Conservation (phyloP, 2,797 vertebrate genomes). For the Diglossa cyanea region DNA sequence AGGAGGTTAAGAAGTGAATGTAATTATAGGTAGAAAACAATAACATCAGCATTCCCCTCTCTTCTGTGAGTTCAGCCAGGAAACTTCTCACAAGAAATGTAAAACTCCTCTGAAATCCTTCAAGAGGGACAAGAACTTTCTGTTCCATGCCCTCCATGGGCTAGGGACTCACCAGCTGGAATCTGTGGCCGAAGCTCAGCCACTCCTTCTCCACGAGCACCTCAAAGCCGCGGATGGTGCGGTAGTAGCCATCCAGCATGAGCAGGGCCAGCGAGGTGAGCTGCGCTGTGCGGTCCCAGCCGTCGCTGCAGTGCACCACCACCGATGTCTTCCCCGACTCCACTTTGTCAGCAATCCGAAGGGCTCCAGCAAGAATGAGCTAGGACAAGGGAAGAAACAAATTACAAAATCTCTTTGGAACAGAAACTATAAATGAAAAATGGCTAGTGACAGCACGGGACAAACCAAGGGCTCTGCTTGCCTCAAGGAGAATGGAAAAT, state of each 20-base stretch:
- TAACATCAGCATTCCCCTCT: not conserved
- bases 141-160: not conserved
- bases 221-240: conserved; percentile 91
- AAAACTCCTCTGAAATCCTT: not conserved
- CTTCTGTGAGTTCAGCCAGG: not conserved
- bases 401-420: not conserved
- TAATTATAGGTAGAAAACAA: not conserved
- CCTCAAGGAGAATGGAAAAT: not conserved
- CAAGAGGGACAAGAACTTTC: not conserved
- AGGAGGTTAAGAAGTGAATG: not conserved
- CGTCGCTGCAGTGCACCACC: conserved; percentile 95
- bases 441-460: not conserved
- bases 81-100: not conserved
- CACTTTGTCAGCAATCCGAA: conserved; percentile 94
- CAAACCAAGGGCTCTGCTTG: conserved; percentile 6
- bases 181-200: conserved; percentile 95
- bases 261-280: conserved; percentile 93
- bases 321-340: conserved; percentile 96
- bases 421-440: conserved; percentile 4
- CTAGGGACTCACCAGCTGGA: conserved; percentile 86
- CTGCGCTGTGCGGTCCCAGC: conserved; percentile 95
- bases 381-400: conserved; percentile 49
- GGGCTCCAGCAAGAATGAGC: conserved; percentile 92
- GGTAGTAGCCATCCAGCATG: conserved; percentile 91
- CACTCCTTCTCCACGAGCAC: conserved; percentile 96